phyloP scores from a whole-genome alignment of 2,113 vertebrate species.

The Pteropus alecto region DNA sequence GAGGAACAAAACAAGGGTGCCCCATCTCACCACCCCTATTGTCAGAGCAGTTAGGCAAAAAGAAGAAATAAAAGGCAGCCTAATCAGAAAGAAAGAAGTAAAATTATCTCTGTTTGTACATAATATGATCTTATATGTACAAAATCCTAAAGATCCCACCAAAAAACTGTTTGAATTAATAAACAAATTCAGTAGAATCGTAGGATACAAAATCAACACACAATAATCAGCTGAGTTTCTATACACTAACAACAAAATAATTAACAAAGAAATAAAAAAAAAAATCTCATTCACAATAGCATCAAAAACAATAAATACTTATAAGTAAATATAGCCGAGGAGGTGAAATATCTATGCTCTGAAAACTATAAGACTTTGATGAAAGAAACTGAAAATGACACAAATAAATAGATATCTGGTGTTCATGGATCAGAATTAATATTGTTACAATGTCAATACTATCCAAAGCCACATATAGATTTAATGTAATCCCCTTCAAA shows the following conservation, averaged over 20 bases:
- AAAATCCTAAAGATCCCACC: not conserved
- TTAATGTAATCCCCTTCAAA: not conserved
- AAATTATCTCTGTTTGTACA: not conserved
- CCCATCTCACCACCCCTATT: not conserved
- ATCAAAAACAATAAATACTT: not conserved
- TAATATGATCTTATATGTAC: not conserved
- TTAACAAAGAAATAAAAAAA: not conserved
- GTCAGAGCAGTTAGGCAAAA: not conserved
- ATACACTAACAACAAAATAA: not conserved
- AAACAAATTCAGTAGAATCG: not conserved
- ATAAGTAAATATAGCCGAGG: not conserved
- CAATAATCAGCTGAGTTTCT: not conserved
- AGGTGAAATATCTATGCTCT: not conserved
- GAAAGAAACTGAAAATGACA: not conserved
- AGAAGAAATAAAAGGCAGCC: not conserved
- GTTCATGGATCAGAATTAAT: not conserved
- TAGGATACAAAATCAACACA: not conserved
- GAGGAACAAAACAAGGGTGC: not conserved
- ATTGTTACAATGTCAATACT: not conserved
- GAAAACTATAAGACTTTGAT: not conserved
- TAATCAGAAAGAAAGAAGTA: not conserved
- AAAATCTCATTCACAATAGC: not conserved
- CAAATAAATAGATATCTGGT: not conserved
- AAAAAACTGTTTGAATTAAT: not conserved
- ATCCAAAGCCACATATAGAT: not conserved